These are phyloP conservation scores for Chloroceryle amazona DNA, from an alignment of 2,797 vertebrate species.

Conservation along the genomic window DNA sequence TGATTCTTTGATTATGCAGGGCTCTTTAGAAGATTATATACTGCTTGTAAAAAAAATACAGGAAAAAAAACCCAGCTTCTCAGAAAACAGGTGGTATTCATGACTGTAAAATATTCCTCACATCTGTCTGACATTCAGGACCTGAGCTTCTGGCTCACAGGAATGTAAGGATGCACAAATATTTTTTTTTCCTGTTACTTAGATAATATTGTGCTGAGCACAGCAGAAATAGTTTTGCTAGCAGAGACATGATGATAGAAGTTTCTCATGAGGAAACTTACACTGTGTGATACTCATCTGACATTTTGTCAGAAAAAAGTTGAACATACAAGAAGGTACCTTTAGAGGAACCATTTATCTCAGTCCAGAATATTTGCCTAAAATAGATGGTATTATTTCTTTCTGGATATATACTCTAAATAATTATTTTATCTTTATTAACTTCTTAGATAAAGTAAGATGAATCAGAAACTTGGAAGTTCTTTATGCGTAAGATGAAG, in stretches of 20 bases:
- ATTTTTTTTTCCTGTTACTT: background rate
- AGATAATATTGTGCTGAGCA: background rate
- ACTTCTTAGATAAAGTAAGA: background rate
- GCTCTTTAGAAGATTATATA: background rate
- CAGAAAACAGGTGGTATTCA: background rate
- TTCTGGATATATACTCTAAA: background rate
- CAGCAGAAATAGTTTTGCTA: background rate
- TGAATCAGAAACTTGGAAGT: background rate
- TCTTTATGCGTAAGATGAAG: background rate
- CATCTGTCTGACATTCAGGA: background rate
- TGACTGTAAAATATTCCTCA: background rate
- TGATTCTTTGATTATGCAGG: background rate
- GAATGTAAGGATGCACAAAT: background rate
- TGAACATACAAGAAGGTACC: background rate
- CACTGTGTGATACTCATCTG: background rate
- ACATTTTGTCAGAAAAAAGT: background rate
- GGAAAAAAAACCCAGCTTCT: background rate
- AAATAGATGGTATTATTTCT: background rate
- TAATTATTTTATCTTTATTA: background rate
- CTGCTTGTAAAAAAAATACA: background rate
- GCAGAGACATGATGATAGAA: background rate
- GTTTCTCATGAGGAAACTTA: background rate
- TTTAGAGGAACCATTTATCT: background rate
- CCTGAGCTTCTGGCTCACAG: background rate
- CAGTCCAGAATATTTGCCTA: background rate